Conservation (phyloP, 2,797 vertebrate species). For the Gallinago stenura region DNA sequence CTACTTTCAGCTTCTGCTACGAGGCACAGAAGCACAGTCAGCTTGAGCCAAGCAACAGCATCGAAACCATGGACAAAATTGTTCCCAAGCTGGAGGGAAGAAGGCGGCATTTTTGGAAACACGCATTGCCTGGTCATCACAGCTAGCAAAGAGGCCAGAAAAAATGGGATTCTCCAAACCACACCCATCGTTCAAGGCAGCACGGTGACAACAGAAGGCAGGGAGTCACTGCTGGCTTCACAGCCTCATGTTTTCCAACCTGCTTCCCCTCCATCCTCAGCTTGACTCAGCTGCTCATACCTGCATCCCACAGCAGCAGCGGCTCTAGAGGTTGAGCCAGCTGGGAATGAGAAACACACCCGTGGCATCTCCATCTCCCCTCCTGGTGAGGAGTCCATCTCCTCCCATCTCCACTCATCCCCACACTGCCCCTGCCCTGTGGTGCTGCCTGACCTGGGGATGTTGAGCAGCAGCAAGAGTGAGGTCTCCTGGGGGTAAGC, state of each 20-base stretch:
- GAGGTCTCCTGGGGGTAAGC: neutral
- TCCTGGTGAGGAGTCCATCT: neutral
- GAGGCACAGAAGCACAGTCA: neutral
- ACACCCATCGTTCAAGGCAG: neutral
- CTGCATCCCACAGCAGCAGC: neutral
- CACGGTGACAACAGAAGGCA: neutral
- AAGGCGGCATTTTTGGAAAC: neutral
- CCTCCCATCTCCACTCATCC: neutral
- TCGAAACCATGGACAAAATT: neutral
- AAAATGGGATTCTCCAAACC: neutral
- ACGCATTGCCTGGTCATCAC: neutral
- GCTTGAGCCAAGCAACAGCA: neutral
- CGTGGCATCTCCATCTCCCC: neutral
- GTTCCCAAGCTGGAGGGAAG: neutral
- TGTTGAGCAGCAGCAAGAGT: neutral
- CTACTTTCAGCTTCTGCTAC: neutral
- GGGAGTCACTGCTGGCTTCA: neutral
- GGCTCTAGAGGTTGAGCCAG: neutral
- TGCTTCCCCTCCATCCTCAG: neutral
- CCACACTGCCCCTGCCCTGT: neutral
- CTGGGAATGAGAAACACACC: neutral
- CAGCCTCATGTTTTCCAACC: neutral
- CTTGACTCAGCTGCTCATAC: neutral
- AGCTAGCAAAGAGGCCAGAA: neutral
- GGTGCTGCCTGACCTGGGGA: neutral